These are phyloP conservation scores for Selenia dentaria DNA, from an alignment of 2,888 invertebrate genomes.

Conservation along the genomic window DNA sequence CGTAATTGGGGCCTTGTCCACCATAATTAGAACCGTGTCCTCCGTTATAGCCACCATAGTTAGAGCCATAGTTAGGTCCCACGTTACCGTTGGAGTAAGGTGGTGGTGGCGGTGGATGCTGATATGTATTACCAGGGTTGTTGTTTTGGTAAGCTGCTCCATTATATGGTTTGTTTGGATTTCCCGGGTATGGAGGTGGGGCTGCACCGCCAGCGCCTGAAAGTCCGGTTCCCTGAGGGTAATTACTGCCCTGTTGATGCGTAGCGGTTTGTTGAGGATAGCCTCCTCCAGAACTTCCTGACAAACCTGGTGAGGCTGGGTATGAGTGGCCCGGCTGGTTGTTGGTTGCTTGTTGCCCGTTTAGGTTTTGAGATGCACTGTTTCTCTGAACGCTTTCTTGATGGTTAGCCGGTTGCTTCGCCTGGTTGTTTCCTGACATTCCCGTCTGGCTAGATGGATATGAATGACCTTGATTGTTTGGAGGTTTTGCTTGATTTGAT, in stretches of 20 bases:
- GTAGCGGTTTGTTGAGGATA: constrained; percentile 44
- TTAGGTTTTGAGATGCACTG: constrained; percentile 50
- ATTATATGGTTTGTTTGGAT: constrained; percentile 27
- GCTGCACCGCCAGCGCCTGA: constrained; percentile 45
- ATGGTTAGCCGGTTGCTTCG: constrained; percentile 51
- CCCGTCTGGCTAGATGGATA: constrained; percentile 72
- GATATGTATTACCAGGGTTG: constrained; percentile 52
- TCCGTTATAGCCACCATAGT: constrained; percentile 44
- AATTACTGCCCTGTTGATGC: constrained; percentile 39
- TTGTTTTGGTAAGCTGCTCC: constrained; percentile 45
- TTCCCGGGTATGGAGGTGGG: constrained; percentile 55
- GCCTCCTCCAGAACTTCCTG: constrained; percentile 54
- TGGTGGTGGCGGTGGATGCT: constrained; percentile 64
- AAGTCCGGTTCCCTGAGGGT: constrained; percentile 40
- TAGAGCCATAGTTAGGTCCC: constrained; percentile 33
- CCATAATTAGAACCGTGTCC: constrained; percentile 49
- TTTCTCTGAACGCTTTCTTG: constrained; percentile 67
- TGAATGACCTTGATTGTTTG: constrained; percentile 55
- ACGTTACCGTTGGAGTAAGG: constrained; percentile 50
- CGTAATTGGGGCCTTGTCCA: constrained; percentile 45
- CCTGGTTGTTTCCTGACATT: constrained; percentile 58
- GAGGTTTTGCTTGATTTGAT: constrained; percentile 24
- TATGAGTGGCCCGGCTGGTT: constrained; percentile 58
- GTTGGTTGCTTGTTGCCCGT: constrained; percentile 47
- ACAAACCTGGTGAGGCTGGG: constrained; percentile 65